Percentiles rank a stretch among this genome's conserved stretches.
Evolutionary conservation across 2,888 invertebrate genomes (phyloP).

Genomic region (Agriopis marginaria): DNA sequence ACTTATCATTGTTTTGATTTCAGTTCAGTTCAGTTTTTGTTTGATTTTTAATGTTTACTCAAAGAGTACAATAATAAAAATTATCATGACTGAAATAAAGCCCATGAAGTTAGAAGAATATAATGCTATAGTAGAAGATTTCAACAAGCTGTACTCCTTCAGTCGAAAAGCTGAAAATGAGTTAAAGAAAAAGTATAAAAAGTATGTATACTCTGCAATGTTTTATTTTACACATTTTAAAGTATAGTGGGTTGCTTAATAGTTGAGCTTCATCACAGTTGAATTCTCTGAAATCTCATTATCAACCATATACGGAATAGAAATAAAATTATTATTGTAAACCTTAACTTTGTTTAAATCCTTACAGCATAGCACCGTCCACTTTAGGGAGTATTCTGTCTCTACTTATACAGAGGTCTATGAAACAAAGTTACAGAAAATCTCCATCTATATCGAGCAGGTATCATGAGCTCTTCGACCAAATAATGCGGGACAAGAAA

Average conservation of each 20-base stretch:
- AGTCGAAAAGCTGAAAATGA: slow-evolving; percentile 87
- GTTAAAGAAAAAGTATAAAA: slow-evolving; percentile 84
- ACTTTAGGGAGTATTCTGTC: slow-evolving; percentile 91
- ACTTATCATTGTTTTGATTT: too few species aligned
- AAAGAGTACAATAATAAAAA: too few species aligned
- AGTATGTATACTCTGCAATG: slow-evolving; percentile 41
- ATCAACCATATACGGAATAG: not conserved
- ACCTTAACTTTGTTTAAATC: not conserved
- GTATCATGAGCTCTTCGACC: slow-evolving; percentile 85
- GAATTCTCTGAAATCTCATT: not conserved
- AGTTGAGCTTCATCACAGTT: too few species aligned
- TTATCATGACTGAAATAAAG: slow-evolving; percentile 51
- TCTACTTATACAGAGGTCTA: slow-evolving; percentile 87
- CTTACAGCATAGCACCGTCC: slow-evolving; percentile 82
- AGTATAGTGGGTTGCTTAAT: not conserved
- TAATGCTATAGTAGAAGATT: slow-evolving; percentile 83
- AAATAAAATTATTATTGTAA: not conserved
- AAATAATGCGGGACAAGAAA: slow-evolving; percentile 78
- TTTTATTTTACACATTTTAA: not conserved
- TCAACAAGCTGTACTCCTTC: slow-evolving; percentile 84
- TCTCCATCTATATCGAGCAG: slow-evolving; percentile 85
- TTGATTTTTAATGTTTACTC: too few species aligned
- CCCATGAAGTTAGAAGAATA: slow-evolving; percentile 79
- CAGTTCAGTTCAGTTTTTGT: too few species aligned
- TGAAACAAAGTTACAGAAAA: slow-evolving; percentile 88